phyloP scores from a whole-genome alignment of 2,113 vertebrate species.

The Pterocles orientalis region DNA sequence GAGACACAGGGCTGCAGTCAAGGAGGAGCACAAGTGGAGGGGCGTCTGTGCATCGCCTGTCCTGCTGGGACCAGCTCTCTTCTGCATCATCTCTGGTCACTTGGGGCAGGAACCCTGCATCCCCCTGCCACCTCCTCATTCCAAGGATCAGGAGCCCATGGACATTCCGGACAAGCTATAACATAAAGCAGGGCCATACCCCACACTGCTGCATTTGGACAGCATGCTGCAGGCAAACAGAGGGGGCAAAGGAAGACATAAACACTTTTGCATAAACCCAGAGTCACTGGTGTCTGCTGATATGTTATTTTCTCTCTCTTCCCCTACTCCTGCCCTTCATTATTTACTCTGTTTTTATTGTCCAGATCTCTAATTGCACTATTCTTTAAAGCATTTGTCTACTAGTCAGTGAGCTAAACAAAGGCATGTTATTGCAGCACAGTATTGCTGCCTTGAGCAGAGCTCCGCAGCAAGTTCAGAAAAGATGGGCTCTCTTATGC shows the following conservation, averaged over 20 bases:
- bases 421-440: background rate
- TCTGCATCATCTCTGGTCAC: fast-evolving
- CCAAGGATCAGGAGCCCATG: background rate
- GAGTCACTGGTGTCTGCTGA: background rate
- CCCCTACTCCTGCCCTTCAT: background rate
- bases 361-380: background rate
- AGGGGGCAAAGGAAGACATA: background rate
- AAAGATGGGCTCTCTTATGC: background rate
- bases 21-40: background rate
- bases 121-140: background rate
- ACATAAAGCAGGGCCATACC: background rate
- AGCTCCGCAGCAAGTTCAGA: background rate
- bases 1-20: background rate
- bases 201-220: background rate
- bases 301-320: background rate
- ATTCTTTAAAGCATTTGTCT: background rate
- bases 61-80: background rate
- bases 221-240: fast-evolving
- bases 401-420: background rate
- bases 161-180: background rate
- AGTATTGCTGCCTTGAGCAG: background rate
- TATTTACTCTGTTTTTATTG: background rate
- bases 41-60: background rate
- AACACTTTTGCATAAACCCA: background rate
- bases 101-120: background rate